phyloP scores from a whole-genome alignment of 2,113 vertebrate species.

The Saguinus midas region DNA sequence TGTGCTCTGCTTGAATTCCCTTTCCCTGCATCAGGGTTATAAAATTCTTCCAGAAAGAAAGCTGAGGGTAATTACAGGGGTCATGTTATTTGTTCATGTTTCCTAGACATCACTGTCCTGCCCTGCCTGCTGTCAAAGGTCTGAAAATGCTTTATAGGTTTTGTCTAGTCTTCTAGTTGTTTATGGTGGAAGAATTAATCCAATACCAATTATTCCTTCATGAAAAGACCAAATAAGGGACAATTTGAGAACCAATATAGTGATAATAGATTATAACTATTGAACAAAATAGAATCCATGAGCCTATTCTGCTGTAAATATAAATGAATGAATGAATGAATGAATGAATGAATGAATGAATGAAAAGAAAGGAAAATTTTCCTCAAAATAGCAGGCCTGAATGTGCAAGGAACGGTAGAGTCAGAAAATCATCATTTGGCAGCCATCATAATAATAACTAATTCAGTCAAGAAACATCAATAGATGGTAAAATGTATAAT shows the following conservation, averaged over 20 bases:
- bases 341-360: background rate
- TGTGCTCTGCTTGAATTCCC: too few relatives aligned
- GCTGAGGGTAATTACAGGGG: too few relatives aligned
- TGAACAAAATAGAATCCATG: background rate
- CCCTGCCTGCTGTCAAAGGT: background rate
- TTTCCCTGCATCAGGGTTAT: background rate
- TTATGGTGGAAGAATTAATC: background rate
- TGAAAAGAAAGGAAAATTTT: background rate
- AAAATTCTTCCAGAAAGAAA: background rate
- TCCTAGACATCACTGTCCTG: background rate
- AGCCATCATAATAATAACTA: background rate
- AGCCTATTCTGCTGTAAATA: background rate
- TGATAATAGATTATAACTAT: background rate
- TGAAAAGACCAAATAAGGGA: background rate
- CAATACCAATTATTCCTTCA: background rate
- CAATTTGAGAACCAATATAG: background rate
- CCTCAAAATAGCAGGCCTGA: background rate
- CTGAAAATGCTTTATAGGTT: background rate
- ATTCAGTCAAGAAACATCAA: slow-evolving; percentile 38
- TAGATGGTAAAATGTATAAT: background rate
- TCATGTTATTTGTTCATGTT: background rate
- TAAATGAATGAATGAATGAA: background rate
- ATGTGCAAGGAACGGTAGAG: background rate
- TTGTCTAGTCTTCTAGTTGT: background rate
- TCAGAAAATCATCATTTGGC: slow-evolving; percentile 7